phyloP scores from a whole-genome alignment of 2,113 vertebrate genomes.

The Tachysurus fulvidraco region DNA sequence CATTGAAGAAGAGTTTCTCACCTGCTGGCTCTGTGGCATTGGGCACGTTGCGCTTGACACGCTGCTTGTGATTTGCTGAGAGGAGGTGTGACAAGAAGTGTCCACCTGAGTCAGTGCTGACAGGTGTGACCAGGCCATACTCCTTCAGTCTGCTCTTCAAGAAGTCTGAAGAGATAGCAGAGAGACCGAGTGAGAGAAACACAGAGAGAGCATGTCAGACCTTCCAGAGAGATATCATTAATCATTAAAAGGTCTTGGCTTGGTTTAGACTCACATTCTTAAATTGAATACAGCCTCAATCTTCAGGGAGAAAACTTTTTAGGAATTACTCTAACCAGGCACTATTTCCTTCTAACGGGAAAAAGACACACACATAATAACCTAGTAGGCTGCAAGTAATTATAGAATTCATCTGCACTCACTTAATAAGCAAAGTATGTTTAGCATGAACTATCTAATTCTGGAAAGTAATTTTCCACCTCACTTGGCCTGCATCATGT shows the following conservation, averaged over 20 bases:
- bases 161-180: conserved; percentile 67
- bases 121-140: conserved; percentile 85
- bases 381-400: neutral
- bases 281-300: neutral
- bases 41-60: conserved; percentile 75
- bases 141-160: conserved; percentile 73
- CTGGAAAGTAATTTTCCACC: conserved; percentile 52
- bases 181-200: neutral
- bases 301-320: neutral
- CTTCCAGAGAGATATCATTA: neutral
- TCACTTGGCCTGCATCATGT: conserved; percentile 41
- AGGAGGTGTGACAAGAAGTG: conserved; percentile 86
- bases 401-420: conserved; percentile 17
- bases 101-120: conserved; percentile 86
- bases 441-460: conserved; percentile 39
- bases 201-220: neutral
- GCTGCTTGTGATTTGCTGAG: conserved; percentile 83
- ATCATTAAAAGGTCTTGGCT: neutral
- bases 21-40: conserved; percentile 49
- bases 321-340: neutral
- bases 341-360: neutral
- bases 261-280: neutral
- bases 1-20: conserved; percentile 84
- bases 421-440: conserved; percentile 47
- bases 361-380: neutral